Evolutionary conservation across 2,888 invertebrate genomes (phyloP).

Genomic region (Cerceris ruficornis): DNA sequence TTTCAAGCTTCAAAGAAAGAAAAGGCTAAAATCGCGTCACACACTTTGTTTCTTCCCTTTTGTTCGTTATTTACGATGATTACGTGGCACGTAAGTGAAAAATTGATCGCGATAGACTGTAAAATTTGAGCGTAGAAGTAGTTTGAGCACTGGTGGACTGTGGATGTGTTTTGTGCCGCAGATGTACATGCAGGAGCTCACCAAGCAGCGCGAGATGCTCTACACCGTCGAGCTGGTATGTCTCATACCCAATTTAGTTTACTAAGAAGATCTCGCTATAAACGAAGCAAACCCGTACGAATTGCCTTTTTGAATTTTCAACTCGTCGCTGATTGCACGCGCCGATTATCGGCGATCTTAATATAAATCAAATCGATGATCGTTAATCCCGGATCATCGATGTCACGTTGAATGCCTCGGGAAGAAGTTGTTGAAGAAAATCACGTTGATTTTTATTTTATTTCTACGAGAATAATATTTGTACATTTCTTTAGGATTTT

Average conservation of each 20-base stretch:
- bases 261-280: slow-evolving; percentile 44
- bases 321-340: background rate
- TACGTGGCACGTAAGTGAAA: slow-evolving; percentile 11
- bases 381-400: background rate
- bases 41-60: too few species aligned
- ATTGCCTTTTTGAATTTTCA: slow-evolving; percentile 22
- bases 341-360: slow-evolving; percentile 3
- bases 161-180: slow-evolving; percentile 84
- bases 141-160: slow-evolving; percentile 80
- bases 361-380: background rate
- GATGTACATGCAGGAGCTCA: slow-evolving; percentile 95
- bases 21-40: too few species aligned
- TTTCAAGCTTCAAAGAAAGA: too few species aligned
- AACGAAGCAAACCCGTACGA: slow-evolving; percentile 21
- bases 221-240: slow-evolving; percentile 93
- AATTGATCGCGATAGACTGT: slow-evolving; percentile 60
- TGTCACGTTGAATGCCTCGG: background rate
- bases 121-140: slow-evolving; percentile 77
- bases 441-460: too few species aligned
- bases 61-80: background rate
- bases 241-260: slow-evolving; percentile 80
- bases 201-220: slow-evolving; percentile 92
- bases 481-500: too few species aligned
- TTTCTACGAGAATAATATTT: too few species aligned
- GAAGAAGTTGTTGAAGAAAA: background rate